Conservation (phyloP, 2,113 vertebrate genomes). For the Otis tarda region DNA sequence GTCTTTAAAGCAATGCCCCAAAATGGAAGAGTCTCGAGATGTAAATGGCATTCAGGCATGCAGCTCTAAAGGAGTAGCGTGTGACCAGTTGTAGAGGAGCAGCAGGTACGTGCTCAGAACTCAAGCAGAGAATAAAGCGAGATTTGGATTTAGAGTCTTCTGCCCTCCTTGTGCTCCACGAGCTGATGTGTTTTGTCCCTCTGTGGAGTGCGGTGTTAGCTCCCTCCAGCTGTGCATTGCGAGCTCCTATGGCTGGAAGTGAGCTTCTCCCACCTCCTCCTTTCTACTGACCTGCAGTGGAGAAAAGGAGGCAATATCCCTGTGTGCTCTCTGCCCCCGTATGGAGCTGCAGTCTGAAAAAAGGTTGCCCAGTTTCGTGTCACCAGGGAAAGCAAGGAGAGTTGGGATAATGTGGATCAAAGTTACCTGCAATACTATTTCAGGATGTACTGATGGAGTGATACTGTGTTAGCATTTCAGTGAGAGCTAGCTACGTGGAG, state of each 20-base stretch:
- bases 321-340: not conserved
- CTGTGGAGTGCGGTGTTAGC: not conserved
- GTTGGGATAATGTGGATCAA: not conserved
- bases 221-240: rapidly evolving
- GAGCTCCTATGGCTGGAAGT: not conserved
- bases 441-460: not conserved
- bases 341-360: not conserved
- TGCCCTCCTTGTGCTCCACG: not conserved
- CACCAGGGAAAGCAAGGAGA: not conserved
- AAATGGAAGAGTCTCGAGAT: not conserved
- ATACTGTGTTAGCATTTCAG: not conserved
- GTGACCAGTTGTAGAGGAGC: not conserved
- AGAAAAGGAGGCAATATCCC: not conserved
- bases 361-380: not conserved
- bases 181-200: not conserved
- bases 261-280: not conserved
- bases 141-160: not conserved
- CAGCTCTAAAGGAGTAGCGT: not conserved
- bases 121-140: not conserved
- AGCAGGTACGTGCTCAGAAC: not conserved
- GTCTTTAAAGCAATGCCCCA: not conserved
- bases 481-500: not conserved
- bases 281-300: not conserved
- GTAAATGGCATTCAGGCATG: not conserved
- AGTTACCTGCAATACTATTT: not conserved